Percentiles rank a stretch among this genome's conserved stretches.
These are phyloP conservation scores for Epirrhoe alternata DNA, from an alignment of 2,888 invertebrate genomes.

Conservation along the genomic window DNA sequence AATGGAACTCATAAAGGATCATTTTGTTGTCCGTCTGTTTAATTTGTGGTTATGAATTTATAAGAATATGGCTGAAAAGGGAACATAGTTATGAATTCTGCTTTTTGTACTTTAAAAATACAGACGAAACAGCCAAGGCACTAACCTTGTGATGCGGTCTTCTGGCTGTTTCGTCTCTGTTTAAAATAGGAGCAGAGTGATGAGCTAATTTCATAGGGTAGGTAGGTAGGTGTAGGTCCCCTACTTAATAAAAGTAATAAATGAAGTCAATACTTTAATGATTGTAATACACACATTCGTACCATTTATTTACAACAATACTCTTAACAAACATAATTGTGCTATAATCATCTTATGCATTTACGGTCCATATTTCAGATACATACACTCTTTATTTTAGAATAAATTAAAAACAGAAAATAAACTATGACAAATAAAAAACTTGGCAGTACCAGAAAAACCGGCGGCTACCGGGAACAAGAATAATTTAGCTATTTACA, in stretches of 20 bases:
- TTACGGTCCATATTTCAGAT: slow-evolving; percentile 48
- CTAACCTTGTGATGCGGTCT: no score
- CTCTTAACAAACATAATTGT: slow-evolving; percentile 81
- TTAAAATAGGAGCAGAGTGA: no score
- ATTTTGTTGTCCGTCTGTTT: no score
- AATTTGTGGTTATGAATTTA: no score
- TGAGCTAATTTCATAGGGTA: no score
- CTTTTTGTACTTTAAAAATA: no score
- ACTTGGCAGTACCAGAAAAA: slow-evolving; percentile 23
- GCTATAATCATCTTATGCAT: slow-evolving; percentile 62
- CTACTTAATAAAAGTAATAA: neutral
- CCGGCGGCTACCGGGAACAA: neutral
- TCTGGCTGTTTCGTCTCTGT: no score
- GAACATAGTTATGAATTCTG: no score
- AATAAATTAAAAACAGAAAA: slow-evolving; percentile 54
- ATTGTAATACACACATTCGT: slow-evolving; percentile 82
- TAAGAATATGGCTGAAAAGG: no score
- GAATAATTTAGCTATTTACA: slow-evolving; percentile 2
- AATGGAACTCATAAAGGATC: no score
- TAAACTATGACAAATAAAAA: slow-evolving; percentile 57
- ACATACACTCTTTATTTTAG: slow-evolving; percentile 57
- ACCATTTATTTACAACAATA: slow-evolving; percentile 77
- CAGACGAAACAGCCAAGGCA: no score
- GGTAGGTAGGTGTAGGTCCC: neutral
- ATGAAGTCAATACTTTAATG: slow-evolving; percentile 82